Percentiles rank a stretch among this genome's conserved stretches.
phyloP scores from a whole-genome alignment of 2,797 vertebrate genomes.

The Cephalopachus bancanus region DNA sequence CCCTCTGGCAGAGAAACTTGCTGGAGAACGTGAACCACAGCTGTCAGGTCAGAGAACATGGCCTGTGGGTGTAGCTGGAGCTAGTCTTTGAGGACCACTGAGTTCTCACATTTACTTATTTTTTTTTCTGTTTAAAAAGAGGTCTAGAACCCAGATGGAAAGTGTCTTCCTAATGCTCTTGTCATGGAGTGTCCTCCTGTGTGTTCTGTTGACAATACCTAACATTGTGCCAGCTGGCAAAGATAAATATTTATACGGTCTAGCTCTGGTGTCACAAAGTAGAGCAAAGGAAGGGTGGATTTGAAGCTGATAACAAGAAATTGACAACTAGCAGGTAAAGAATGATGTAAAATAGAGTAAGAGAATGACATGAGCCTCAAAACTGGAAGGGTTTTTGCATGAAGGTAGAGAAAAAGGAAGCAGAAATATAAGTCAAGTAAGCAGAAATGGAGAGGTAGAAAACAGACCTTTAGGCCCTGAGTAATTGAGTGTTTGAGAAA shows the following conservation, averaged over 20 bases:
- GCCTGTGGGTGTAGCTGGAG: not conserved
- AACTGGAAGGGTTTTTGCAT: slow-evolving; percentile 38
- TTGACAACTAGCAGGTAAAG: slow-evolving; percentile 11
- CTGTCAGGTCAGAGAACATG: not conserved
- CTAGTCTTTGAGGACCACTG: not conserved
- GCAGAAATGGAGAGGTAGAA: not conserved
- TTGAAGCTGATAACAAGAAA: slow-evolving; percentile 15
- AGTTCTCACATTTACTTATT: not conserved
- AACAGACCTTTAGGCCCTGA: not conserved
- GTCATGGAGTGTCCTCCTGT: not conserved
- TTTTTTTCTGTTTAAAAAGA: not conserved
- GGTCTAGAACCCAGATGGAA: not conserved
- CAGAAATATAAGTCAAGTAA: slow-evolving; percentile 50
- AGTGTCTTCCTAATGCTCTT: not conserved
- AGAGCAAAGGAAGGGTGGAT: slow-evolving; percentile 11
- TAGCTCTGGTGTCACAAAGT: slow-evolving; percentile 31
- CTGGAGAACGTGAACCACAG: not conserved
- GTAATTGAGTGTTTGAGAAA: slow-evolving; percentile 58
- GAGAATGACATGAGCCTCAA: slow-evolving; percentile 22
- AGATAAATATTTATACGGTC: slow-evolving; percentile 36
- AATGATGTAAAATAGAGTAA: not conserved
- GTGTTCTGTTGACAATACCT: slow-evolving; percentile 45
- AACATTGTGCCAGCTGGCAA: not conserved
- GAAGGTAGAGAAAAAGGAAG: slow-evolving; percentile 31
- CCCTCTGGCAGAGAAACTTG: slow-evolving; percentile 13